Base-by-base conservation (phyloP, 35 echinoderm and acorn worm species). In the Strongylocentrotus purpuratus region DNA sequence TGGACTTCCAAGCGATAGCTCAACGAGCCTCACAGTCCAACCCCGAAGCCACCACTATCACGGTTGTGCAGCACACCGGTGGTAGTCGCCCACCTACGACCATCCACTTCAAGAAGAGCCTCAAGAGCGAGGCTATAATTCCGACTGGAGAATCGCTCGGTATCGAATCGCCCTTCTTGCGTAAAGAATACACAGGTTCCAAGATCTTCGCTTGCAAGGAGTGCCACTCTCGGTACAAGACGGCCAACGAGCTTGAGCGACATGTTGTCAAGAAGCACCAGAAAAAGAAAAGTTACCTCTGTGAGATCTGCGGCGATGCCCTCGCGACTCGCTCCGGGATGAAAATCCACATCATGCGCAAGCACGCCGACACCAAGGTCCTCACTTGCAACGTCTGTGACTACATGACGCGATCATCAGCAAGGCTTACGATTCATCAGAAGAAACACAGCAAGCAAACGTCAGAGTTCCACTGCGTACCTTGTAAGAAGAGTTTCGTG, bases 71-170 rank as follows among this genome's bases (percentile, higher is more conserved):
- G 20, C 98, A 99, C 60, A 55, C 48, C 28, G 95, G 92, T 14
- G 95, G 92, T 12, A 94, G 96, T 61, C 95, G 95, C 22, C 95
- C 95, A 46, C 96, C 95, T 0, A 96, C 95, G 25, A 95, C 96
- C 22, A 96, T 97, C 13, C 98, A 99, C 45, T 99, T 99, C 86
- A 97, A 95, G 88, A 97, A 96, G 86, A 99, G 98, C 70, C 55
- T 85, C 7, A 97, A 98, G 70, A 99, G 98, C 88, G 94, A 99
- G 58, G 98, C 98, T 4, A 97, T 99, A 52, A 99, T 99, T 18
- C 98, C 98, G 2, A 99, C 98, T 14, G 88, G 95, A 1, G 95
- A 98, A 88, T 99, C 98, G 10, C 94, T 99, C 4, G 98, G 98
- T 33, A 99, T 99, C 4, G 41, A 94, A 48, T 99, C 98, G 0